Evolutionary conservation across 2,888 invertebrate species (phyloP).

Genomic region (Tinea pellionella): DNA sequence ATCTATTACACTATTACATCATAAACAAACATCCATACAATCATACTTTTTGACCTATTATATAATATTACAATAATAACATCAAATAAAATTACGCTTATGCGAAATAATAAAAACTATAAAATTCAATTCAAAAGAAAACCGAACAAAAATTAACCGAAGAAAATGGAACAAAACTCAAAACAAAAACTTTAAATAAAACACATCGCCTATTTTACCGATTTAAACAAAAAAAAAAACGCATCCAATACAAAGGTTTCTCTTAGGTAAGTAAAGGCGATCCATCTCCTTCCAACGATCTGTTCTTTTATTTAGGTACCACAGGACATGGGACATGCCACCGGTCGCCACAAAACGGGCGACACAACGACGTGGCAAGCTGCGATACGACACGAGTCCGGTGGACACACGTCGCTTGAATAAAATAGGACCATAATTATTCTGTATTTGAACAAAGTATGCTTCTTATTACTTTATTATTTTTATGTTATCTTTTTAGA

Average conservation of each 20-base stretch:
- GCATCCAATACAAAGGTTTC: constrained; percentile 4
- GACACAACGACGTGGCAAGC: constrained; percentile 31
- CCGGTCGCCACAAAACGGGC: constrained; percentile 11
- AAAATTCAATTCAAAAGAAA: too few relatives aligned
- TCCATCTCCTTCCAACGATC: constrained; percentile 33
- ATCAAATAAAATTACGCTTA: too few relatives aligned
- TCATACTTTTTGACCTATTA: too few relatives aligned
- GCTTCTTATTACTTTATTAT: not conserved
- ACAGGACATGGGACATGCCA: constrained; percentile 3
- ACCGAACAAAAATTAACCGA: too few relatives aligned
- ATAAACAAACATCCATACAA: too few relatives aligned
- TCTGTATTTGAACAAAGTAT: not conserved
- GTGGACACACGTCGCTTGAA: constrained; percentile 44
- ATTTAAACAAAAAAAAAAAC: constrained; percentile 18
- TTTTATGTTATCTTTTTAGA: not conserved
- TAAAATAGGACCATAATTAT: constrained; percentile 39
- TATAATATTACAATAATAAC: too few relatives aligned
- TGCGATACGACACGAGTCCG: constrained; percentile 21
- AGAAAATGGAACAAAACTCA: not conserved
- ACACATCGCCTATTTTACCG: not conserved
- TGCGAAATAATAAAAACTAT: too few relatives aligned
- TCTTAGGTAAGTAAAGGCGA: constrained; percentile 22
- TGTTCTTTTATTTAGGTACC: constrained; percentile 23
- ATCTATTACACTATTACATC: too few relatives aligned
- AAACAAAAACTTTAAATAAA: not conserved